phyloP scores from a whole-genome alignment of 2,888 invertebrate species.

The Apamea epomidion region DNA sequence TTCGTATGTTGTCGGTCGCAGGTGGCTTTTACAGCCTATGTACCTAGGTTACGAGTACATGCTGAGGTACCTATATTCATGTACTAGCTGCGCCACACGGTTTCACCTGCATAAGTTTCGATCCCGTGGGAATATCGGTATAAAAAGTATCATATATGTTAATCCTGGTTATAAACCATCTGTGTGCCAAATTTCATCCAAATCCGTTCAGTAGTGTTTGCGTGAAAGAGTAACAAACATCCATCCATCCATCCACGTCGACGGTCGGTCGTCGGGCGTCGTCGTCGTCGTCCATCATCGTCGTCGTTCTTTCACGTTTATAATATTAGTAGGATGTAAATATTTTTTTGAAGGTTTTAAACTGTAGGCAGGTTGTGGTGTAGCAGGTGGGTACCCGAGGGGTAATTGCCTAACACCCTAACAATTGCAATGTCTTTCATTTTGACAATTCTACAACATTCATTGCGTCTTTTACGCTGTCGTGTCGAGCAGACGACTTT shows the following conservation, averaged over 20 bases:
- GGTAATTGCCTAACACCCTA: not conserved
- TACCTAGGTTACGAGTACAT: not conserved
- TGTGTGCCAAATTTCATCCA: too few relatives aligned
- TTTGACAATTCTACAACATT: not conserved
- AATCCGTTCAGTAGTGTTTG: too few relatives aligned
- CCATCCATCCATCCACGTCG: too few relatives aligned
- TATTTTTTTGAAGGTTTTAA: not conserved
- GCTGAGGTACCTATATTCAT: not conserved
- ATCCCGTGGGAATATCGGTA: too few relatives aligned
- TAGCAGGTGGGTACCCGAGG: too few relatives aligned
- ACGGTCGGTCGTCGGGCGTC: too few relatives aligned
- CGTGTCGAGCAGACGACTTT: not conserved
- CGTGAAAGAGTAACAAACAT: too few relatives aligned
- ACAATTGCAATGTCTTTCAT: not conserved
- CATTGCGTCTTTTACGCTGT: not conserved
- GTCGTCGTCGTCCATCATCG: too few relatives aligned
- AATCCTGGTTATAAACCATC: too few relatives aligned
- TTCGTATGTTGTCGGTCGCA: not conserved
- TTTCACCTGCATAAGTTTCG: too few relatives aligned
- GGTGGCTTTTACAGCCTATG: conserved; percentile 9
- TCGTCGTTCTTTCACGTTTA: too few relatives aligned
- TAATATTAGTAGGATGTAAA: not conserved
- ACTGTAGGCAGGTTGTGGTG: not conserved
- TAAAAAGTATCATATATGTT: too few relatives aligned
- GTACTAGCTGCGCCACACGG: not conserved